Conservation (phyloP, 2,113 vertebrate species). For the Microcebus murinus region DNA sequence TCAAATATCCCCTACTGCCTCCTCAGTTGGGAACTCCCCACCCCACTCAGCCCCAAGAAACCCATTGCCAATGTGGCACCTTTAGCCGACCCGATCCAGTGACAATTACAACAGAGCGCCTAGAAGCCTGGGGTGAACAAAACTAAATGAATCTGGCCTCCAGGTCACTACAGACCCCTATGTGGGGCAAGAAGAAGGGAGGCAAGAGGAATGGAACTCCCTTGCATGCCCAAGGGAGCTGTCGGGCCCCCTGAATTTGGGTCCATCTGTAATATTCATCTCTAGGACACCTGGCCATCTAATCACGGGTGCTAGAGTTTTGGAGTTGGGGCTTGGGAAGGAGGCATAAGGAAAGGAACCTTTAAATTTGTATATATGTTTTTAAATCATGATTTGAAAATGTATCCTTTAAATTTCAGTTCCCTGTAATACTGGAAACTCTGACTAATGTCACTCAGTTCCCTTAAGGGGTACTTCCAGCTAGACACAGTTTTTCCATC, state of each 20-base stretch:
- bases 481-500: background rate
- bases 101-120: background rate
- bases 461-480: background rate
- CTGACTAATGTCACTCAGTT: constrained; percentile 21
- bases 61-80: background rate
- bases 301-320: background rate
- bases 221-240: background rate
- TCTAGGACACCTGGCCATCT: background rate
- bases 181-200: background rate
- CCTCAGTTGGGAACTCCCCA: background rate
- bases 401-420: constrained; percentile 1
- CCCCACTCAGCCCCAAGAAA: background rate
- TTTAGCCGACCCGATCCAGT: background rate
- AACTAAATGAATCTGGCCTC: background rate
- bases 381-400: constrained; percentile 41
- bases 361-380: background rate
- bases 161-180: background rate
- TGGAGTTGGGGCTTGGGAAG: background rate
- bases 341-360: background rate
- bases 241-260: background rate
- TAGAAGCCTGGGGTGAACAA: background rate
- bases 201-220: no score
- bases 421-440: background rate
- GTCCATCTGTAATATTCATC: background rate
- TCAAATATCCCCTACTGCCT: background rate